These are phyloP conservation scores for Calliphora vicina DNA, from an alignment of 1,140 invertebrate species.

Conservation along the genomic window DNA sequence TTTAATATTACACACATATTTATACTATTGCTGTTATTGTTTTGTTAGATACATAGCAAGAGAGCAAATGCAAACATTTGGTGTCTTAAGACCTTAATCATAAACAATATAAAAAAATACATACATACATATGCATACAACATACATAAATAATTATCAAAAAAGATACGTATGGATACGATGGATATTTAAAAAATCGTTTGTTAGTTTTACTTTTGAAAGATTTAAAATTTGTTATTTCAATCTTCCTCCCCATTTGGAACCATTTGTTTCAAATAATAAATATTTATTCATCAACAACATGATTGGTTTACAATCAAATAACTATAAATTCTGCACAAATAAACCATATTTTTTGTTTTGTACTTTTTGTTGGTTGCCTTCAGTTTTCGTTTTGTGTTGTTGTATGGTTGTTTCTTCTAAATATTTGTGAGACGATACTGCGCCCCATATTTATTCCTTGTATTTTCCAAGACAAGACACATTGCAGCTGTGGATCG, in stretches of 20 bases:
- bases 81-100: background rate
- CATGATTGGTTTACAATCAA: background rate
- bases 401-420: background rate
- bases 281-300: background rate
- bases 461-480: background rate
- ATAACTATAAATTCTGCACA: constrained; percentile 23
- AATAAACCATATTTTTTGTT: background rate
- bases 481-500: background rate
- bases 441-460: background rate
- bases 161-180: background rate
- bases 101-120: background rate
- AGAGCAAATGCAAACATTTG: background rate
- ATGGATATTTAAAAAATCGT: background rate
- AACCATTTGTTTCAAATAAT: constrained; percentile 16
- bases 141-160: too few relatives aligned
- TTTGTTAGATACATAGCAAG: background rate
- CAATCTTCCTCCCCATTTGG: background rate
- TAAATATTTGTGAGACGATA: background rate
- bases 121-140: background rate
- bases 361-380: too few relatives aligned
- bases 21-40: background rate
- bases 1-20: background rate
- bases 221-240: background rate
- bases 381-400: too few relatives aligned
- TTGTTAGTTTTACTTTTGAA: background rate